Evolutionary conservation across 2,888 invertebrate genomes (phyloP).

Genomic region (Plagodis dolabraria): DNA sequence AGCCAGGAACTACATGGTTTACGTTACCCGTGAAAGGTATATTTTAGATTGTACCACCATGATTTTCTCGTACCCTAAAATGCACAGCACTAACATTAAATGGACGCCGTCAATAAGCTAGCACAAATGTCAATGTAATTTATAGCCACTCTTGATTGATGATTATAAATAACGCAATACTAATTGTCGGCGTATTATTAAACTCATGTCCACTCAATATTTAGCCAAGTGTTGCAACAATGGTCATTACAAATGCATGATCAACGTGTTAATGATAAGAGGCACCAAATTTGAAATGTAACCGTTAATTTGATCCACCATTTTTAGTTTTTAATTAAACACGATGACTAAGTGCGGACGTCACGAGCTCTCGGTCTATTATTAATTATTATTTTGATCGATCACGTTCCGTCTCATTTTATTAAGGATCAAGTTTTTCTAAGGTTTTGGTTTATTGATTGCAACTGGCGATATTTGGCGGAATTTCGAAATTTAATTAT

Average conservation of each 20-base stretch:
- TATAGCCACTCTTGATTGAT: slow-evolving; percentile 58
- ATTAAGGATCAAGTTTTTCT: slow-evolving; percentile 72
- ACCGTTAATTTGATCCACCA: slow-evolving; percentile 75
- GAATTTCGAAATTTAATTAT: slow-evolving; percentile 26
- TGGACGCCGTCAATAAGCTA: slow-evolving; percentile 32
- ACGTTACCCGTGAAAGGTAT: too few relatives aligned
- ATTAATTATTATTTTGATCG: slow-evolving; percentile 84
- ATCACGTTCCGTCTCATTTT: slow-evolving; percentile 79
- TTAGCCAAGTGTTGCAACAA: slow-evolving; percentile 44
- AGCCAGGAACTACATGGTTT: too few relatives aligned
- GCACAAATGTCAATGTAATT: slow-evolving; percentile 42
- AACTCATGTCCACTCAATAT: slow-evolving; percentile 38
- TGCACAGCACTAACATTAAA: slow-evolving; percentile 9
- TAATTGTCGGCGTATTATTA: slow-evolving; percentile 46
- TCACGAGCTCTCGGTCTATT: slow-evolving; percentile 73
- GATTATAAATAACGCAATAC: slow-evolving; percentile 62
- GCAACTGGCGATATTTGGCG: slow-evolving; percentile 31
- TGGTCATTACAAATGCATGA: slow-evolving; percentile 44
- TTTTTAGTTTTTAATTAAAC: slow-evolving; percentile 76
- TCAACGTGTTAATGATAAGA: slow-evolving; percentile 63
- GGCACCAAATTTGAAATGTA: slow-evolving; percentile 66
- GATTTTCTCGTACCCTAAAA: neutral
- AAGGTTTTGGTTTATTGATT: slow-evolving; percentile 65
- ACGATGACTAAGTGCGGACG: slow-evolving; percentile 80
- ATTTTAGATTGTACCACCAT: neutral